Conservation (phyloP, 2,888 invertebrate species). For the Merodon equestris region DNA sequence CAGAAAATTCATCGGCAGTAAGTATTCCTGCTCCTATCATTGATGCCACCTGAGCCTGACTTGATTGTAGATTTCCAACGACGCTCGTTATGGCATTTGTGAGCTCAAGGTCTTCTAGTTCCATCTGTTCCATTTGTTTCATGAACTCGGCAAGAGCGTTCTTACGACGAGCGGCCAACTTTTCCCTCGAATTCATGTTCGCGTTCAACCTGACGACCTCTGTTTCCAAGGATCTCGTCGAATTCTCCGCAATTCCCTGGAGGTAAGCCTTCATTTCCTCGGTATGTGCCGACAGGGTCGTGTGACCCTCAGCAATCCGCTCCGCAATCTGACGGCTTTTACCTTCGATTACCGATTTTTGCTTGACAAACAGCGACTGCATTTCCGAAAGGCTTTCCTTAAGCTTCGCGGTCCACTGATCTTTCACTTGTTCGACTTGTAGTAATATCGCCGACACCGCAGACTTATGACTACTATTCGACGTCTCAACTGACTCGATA, state of each 20-base stretch:
- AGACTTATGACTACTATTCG: conserved; percentile 70
- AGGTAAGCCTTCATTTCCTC: conserved; percentile 70
- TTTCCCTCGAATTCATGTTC: conserved; percentile 70
- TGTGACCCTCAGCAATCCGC: conserved; percentile 67
- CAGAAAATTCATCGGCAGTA: conserved; percentile 36
- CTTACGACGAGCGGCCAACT: conserved; percentile 71
- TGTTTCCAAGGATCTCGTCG: conserved; percentile 48
- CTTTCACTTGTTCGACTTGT: conserved; percentile 71
- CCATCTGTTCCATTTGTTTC: conserved; percentile 76
- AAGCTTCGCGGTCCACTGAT: conserved; percentile 70
- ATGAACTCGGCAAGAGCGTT: conserved; percentile 70
- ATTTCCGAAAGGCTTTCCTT: conserved; percentile 71
- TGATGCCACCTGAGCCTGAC: conserved; percentile 39
- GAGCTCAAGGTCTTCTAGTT: conserved; percentile 75
- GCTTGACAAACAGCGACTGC: conserved; percentile 71
- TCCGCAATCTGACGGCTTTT: conserved; percentile 70
- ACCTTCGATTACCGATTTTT: conserved; percentile 70
- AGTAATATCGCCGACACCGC: conserved; percentile 69
- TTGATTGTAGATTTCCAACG: conserved; percentile 71
- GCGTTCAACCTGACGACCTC: conserved; percentile 69
- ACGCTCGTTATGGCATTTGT: conserved; percentile 71
- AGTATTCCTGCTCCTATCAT: conserved; percentile 14
- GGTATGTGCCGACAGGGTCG: conserved; percentile 68
- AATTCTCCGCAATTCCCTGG: conserved; percentile 50
- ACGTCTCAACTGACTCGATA: conserved; percentile 61